Evolutionary conservation across 1,140 invertebrate genomes (phyloP), one percentile per base, ranked within the genome.

Genomic region (Sycobia sp.): DNA sequence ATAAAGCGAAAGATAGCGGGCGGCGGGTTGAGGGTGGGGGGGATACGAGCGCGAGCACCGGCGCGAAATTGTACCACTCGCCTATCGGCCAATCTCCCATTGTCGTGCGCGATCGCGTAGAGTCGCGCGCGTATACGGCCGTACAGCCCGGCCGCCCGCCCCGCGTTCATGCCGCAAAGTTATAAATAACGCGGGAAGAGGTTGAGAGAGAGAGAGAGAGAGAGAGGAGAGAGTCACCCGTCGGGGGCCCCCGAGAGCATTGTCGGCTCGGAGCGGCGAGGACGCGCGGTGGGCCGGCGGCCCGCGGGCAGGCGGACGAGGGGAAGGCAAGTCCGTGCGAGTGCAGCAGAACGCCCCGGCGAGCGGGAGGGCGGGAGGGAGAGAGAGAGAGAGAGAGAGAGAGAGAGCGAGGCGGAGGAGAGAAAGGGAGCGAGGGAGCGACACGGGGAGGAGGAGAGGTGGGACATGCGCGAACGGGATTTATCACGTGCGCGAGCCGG

Each of bases 121-220:
- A 34, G 23, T 56, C 7, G 27, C 53, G 39, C 23, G 36, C 9
- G 51, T n/a, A n/a, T n/a, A n/a, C n/a, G n/a, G n/a, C n/a, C n/a
- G n/a, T n/a, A n/a, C n/a, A n/a, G n/a, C 36, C 11, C n/a, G 13
- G 4, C n/a, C n/a, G 29, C 3, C 4, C 36, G 14, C 20, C 1
- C 10, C 2, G 25, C 22, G 43, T 14, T 36, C 3, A n/a, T n/a
- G 13, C 34, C 16, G n/a, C 27, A 32, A 9, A 43, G 53, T 63
- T 56, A 57, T 56, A 63, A 57, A 63, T 56, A 62, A 62, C 47
- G 29, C 41, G 60, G 23, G 47, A 47, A n/a, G n/a, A n/a, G n/a
- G n/a, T n/a, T n/a, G n/a, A n/a, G n/a, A n/a, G n/a, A n/a, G 51
- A 55, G 60, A 62, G 51, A 62, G n/a, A n/a, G n/a, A n/a, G n/a